Percentiles rank a stretch among this genome's conserved stretches.
phyloP scores from a whole-genome alignment of 2,113 vertebrate species.

The Scatophagus argus region DNA sequence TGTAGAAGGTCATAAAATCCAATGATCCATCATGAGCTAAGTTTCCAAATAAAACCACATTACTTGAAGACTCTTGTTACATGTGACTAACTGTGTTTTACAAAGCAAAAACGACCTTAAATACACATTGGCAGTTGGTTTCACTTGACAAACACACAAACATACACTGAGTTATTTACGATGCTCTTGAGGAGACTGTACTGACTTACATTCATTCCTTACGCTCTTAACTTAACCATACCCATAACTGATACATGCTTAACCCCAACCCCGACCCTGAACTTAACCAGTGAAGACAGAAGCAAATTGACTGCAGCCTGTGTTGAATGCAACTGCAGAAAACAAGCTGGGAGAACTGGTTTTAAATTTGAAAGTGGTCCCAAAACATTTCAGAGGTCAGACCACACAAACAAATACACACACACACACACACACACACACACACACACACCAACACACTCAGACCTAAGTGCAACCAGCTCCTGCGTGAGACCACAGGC shows the following conservation, averaged over 20 bases:
- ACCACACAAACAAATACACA: conserved; percentile 48
- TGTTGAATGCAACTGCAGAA: conserved; percentile 32
- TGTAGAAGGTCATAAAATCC: conserved; percentile 68
- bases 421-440: neutral
- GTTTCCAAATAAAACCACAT: conserved; percentile 72
- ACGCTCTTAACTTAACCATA: conserved; percentile 25
- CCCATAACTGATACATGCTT: conserved; percentile 13
- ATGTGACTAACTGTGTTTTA: conserved; percentile 33
- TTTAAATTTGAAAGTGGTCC: conserved; percentile 22
- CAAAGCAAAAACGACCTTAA: conserved; percentile 40
- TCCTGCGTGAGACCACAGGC: conserved; percentile 80
- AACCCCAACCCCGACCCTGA: conserved; percentile 28
- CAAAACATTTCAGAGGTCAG: conserved; percentile 38
- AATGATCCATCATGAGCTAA: conserved; percentile 63
- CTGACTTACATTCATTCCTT: conserved; percentile 39
- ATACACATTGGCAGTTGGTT: conserved; percentile 43
- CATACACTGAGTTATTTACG: conserved; percentile 21
- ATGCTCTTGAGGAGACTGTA: conserved; percentile 25
- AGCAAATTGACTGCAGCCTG: conserved; percentile 2
- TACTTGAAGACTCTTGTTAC: conserved; percentile 69
- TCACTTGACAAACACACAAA: conserved; percentile 44
- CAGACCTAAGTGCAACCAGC: conserved; percentile 84
- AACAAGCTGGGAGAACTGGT: conserved; percentile 37
- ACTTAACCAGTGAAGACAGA: neutral
- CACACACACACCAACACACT: conserved; percentile 10